Evolutionary conservation across 2,797 vertebrate species (phyloP), one percentile per base, ranked within the genome.

Genomic region (Lerista edwardsae): DNA sequence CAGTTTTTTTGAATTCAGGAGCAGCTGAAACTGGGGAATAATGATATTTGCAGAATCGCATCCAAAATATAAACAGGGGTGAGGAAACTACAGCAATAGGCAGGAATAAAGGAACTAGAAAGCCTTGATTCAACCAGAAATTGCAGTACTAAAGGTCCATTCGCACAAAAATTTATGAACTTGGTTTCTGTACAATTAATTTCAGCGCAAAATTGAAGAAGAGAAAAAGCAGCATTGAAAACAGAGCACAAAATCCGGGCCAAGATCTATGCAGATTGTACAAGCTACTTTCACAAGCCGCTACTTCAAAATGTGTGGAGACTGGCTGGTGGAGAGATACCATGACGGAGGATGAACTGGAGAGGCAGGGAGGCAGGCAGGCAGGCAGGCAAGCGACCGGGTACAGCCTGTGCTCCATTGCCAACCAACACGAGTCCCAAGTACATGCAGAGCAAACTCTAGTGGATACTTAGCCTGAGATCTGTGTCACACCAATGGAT

Each of bases 401-500:
- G 59, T 57, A 3, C 7, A 29, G 64, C n/a, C 31, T 17, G 25
- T 12, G 2, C 14, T 36, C 19, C 65, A 2, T n/a, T 27, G 84
- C 51, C 57, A 39, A 12, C 17, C 25, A 11, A 68, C 19, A 19
- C 5, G 6, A 44, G 55, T n/a, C 12, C 4, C 17, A 41, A 61
- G 25, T 14, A 9, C 64, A 25, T 69, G 31, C 2, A 11, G 17
- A n/a, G 73, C n/a, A 75, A 68, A 75, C 68, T 62, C 55, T 51
- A 61, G 41, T 31, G 12, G 65, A 39, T 29, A 17, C 79, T 64
- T 6, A 71, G 73, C 71, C 73, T 17, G 65, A 61, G 79, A 81
- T 81, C 79, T 71, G 79, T 61, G 55, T 86, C 73, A 59, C 73
- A 23, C 73, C 79, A 59, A 77, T 59, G 57, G 79, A 39, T 64